Conservation (phyloP, 1,140 invertebrate genomes). For the Cherax destructor region DNA sequence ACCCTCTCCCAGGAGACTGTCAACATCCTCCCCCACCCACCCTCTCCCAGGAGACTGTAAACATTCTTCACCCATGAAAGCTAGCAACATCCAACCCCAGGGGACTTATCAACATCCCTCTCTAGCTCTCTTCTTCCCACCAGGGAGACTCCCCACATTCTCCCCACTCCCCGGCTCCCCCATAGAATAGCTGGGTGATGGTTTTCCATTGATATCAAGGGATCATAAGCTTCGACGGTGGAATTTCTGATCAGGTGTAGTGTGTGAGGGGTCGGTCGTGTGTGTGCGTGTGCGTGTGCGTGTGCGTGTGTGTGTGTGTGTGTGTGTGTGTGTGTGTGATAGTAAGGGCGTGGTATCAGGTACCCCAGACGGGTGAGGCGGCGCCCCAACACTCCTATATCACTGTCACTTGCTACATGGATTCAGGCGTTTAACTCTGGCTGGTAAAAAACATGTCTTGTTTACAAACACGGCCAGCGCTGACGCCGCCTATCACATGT, state of each 20-base stretch:
- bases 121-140: not conserved
- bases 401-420: conserved; percentile 38
- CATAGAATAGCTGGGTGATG: conserved; percentile 62
- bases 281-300: too few relatives aligned
- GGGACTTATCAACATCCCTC: too few relatives aligned
- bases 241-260: conserved; percentile 63
- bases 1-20: not conserved
- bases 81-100: not conserved
- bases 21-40: not conserved
- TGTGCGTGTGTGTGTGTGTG: too few relatives aligned
- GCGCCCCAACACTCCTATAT: not conserved
- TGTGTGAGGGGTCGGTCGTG: conserved; percentile 9
- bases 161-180: not conserved
- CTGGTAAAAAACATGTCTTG: conserved; percentile 33
- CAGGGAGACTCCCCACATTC: conserved; percentile 41
- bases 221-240: conserved; percentile 53
- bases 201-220: conserved; percentile 63
- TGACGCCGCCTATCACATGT: conserved; percentile 18
- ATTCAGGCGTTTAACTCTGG: conserved; percentile 38
- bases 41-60: not conserved
- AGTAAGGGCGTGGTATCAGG: not conserved
- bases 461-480: not conserved
- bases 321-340: too few relatives aligned
- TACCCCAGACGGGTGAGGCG: not conserved
- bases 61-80: not conserved